Conservation (phyloP, 2,888 invertebrate genomes). For the Tipula unca region DNA sequence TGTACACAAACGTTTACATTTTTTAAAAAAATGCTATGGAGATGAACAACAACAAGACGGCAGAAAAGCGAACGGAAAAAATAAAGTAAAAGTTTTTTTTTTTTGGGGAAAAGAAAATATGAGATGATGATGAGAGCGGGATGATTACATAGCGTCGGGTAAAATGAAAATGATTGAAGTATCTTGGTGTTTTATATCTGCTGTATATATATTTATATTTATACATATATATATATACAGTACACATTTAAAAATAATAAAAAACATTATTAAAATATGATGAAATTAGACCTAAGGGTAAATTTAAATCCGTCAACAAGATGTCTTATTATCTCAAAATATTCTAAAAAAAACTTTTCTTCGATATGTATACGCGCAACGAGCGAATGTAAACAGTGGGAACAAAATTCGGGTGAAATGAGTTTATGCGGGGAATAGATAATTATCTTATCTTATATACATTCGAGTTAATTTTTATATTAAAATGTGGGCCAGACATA, state of each 20-base stretch:
- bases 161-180: neutral
- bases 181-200: slow-evolving; percentile 9
- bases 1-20: neutral
- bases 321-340: neutral
- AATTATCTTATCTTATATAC: neutral
- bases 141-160: neutral
- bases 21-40: neutral
- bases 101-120: neutral
- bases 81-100: neutral
- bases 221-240: neutral
- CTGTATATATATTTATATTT: neutral
- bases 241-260: neutral
- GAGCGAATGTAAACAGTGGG: neutral
- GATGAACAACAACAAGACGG: neutral
- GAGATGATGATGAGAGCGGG: neutral
- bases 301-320: neutral
- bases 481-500: too few relatives aligned
- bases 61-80: neutral
- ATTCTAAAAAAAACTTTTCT: neutral
- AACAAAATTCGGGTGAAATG: neutral
- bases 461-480: neutral
- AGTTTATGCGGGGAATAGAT: neutral
- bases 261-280: slow-evolving; percentile 8
- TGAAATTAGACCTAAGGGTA: neutral
- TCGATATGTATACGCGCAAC: too few relatives aligned